These are phyloP conservation scores for Melanogrammus aeglefinus DNA, from an alignment of 2,797 vertebrate species.

Conservation along the genomic window DNA sequence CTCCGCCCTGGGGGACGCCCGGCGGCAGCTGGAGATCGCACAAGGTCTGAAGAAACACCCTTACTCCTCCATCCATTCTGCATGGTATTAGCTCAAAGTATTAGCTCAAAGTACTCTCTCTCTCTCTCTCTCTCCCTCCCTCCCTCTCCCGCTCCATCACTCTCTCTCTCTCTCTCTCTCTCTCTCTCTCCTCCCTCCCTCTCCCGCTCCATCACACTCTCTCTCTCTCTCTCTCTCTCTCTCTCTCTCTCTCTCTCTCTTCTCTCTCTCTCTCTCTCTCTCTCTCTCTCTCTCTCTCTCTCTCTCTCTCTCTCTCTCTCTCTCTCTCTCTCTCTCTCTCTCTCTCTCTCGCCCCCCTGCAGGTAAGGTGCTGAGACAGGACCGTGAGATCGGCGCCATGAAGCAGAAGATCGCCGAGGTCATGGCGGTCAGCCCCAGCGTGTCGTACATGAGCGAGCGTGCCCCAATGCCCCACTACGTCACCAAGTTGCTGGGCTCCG, in stretches of 20 bases:
- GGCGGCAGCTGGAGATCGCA: conserved; percentile 78
- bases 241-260: too few relatives aligned
- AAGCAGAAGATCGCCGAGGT: conserved; percentile 82
- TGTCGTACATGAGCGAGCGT: conserved; percentile 72
- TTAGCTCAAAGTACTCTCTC: too few relatives aligned
- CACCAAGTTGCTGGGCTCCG: conserved; percentile 79
- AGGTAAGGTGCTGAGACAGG: conserved; percentile 79
- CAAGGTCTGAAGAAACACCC: conserved; percentile 63
- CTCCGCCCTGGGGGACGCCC: conserved; percentile 79
- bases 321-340: not conserved
- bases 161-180: too few relatives aligned
- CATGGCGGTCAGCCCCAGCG: conserved; percentile 79
- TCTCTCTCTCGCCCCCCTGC: not conserved
- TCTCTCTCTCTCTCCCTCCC: too few relatives aligned
- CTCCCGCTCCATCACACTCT: too few relatives aligned
- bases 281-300: not conserved
- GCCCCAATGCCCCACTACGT: conserved; percentile 78
- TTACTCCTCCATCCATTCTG: too few relatives aligned
- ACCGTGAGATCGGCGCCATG: conserved; percentile 79
- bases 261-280: too few relatives aligned
- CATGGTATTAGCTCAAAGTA: not conserved
- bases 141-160: too few relatives aligned
- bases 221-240: too few relatives aligned
- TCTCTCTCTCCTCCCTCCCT: too few relatives aligned
- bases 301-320: not conserved